Percentiles rank a stretch among this genome's conserved stretches.
Evolutionary conservation across 2,888 invertebrate genomes (phyloP).

Genomic region (Drosophila vallismaia): DNA sequence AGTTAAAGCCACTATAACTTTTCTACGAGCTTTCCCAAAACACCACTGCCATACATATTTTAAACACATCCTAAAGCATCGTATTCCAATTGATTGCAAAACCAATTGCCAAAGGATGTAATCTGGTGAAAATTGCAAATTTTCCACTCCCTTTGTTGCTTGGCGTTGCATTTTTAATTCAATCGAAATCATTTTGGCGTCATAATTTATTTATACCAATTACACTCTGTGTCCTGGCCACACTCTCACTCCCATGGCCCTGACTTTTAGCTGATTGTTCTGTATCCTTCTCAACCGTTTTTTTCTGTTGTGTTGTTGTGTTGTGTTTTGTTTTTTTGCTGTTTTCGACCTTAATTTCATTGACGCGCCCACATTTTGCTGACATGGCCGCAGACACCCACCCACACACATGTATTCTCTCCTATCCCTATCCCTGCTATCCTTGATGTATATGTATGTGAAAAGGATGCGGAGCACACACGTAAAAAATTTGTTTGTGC

Average conservation of each 20-base stretch:
- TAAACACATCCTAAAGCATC: neutral
- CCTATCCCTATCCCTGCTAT: neutral
- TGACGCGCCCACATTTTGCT: slow-evolving; percentile 66
- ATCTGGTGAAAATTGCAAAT: neutral
- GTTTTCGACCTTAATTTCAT: slow-evolving; percentile 60
- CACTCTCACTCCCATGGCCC: neutral
- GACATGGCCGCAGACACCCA: slow-evolving; percentile 40
- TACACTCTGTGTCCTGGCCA: slow-evolving; percentile 15
- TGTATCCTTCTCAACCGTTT: slow-evolving; percentile 33
- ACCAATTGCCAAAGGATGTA: neutral
- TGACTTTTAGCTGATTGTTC: slow-evolving; percentile 37
- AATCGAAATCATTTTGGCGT: slow-evolving; percentile 28
- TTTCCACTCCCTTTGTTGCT: neutral
- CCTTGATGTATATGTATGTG: neutral
- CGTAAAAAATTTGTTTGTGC: slow-evolving; percentile 56
- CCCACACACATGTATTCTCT: neutral
- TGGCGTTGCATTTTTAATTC: slow-evolving; percentile 30
- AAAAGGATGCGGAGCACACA: slow-evolving; percentile 14
- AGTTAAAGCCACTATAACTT: too few species aligned
- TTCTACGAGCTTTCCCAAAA: neutral
- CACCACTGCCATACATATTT: neutral
- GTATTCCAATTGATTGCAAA: slow-evolving; percentile 1
- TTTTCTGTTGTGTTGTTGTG: slow-evolving; percentile 11
- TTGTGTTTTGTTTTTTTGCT: slow-evolving; percentile 17
- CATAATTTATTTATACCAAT: slow-evolving; percentile 36